Conservation (phyloP, 2,797 vertebrate species). For the Pelodytes ibericus region DNA sequence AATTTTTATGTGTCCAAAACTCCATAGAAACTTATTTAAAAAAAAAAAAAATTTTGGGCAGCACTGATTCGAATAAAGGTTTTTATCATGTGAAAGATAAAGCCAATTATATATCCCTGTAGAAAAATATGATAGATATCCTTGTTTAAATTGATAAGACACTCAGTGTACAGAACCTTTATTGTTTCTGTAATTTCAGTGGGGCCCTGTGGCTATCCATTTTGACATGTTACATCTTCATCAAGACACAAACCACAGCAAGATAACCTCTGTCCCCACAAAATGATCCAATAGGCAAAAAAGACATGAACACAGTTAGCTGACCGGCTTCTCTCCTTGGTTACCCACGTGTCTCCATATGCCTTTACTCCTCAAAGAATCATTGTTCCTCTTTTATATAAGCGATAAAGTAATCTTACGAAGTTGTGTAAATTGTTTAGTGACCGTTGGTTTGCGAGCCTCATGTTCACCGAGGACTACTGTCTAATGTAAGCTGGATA, state of each 20-base stretch:
- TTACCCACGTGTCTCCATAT: background rate
- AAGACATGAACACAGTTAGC: background rate
- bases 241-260: background rate
- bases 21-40: too few relatives aligned
- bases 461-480: background rate
- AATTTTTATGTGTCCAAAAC: too few relatives aligned
- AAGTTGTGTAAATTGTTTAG: background rate
- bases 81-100: too few relatives aligned
- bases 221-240: background rate
- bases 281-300: background rate
- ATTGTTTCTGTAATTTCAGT: background rate
- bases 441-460: background rate
- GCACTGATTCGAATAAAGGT: too few relatives aligned
- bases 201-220: background rate
- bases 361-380: background rate
- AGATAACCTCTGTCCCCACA: background rate
- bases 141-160: too few relatives aligned
- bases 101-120: too few relatives aligned
- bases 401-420: background rate
- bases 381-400: background rate
- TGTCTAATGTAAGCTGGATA: background rate
- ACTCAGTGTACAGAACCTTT: background rate
- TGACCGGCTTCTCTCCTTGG: background rate
- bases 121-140: too few relatives aligned
- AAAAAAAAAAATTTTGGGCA: too few relatives aligned